phyloP scores from a whole-genome alignment of 2,888 invertebrate species.

The Drosophila prostipennis region DNA sequence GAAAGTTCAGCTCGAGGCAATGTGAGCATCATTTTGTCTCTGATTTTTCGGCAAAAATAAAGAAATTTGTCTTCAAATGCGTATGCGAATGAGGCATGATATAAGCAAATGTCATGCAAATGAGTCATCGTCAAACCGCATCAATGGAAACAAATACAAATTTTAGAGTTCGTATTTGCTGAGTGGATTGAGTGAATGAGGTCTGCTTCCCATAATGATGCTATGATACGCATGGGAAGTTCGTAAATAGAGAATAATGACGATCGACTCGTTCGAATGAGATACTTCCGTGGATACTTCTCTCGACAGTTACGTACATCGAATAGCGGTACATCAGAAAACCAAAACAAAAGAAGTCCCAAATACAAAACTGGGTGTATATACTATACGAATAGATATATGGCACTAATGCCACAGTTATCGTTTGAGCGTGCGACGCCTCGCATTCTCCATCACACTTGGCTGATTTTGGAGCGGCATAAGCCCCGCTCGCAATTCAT shows the following conservation, averaged over 20 bases:
- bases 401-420: conserved; percentile 54
- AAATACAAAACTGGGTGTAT: background rate
- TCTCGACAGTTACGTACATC: conserved; percentile 50
- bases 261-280: conserved; percentile 25
- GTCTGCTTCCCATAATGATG: conserved; percentile 17
- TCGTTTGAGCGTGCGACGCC: conserved; percentile 48
- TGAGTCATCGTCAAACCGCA: conserved; percentile 57
- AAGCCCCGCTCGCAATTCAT: conserved; percentile 55
- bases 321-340: conserved; percentile 43
- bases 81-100: conserved; percentile 12
- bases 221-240: conserved; percentile 31
- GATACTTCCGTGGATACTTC: conserved; percentile 37
- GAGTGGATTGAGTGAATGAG: conserved; percentile 4
- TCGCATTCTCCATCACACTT: conserved; percentile 54
- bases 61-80: conserved; percentile 29
- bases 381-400: background rate
- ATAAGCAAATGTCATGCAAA: conserved; percentile 73
- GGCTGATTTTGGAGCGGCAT: conserved; percentile 58
- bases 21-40: conserved; percentile 5
- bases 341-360: conserved; percentile 36
- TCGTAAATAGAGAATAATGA: conserved; percentile 33
- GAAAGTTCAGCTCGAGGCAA: conserved; percentile 59
- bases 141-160: conserved; percentile 32
- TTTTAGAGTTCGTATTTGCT: conserved; percentile 10
- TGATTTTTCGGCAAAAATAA: conserved; percentile 38